Conservation (phyloP, 2,797 vertebrate species). For the Enteromius unitaeniatus region DNA sequence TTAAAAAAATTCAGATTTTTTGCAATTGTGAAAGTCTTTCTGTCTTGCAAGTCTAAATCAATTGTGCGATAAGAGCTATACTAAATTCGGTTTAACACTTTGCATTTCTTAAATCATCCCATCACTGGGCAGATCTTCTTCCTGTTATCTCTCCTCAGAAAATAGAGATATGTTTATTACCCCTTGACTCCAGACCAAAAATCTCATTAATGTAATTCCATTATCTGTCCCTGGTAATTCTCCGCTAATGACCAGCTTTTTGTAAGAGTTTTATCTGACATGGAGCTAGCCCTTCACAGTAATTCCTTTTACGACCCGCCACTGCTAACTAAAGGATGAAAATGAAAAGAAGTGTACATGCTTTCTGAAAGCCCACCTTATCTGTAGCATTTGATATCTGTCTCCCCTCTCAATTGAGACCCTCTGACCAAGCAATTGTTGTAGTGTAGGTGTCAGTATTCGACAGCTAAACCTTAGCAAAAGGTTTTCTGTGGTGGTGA, state of each 20-base stretch:
- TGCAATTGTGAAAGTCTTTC: background rate
- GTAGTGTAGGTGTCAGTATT: constrained; percentile 18
- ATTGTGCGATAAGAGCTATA: background rate
- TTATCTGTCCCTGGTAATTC: constrained; percentile 56
- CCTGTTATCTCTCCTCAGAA: constrained; percentile 17
- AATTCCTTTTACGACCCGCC: constrained; percentile 43
- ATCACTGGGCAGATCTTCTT: background rate
- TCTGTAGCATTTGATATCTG: constrained; percentile 16
- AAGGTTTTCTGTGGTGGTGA: constrained; percentile 12
- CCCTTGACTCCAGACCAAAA: constrained; percentile 46
- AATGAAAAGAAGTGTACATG: constrained; percentile 35
- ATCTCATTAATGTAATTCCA: constrained; percentile 57
- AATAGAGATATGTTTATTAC: constrained; percentile 52
- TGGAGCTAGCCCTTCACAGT: constrained; percentile 32
- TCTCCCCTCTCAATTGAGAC: constrained; percentile 18
- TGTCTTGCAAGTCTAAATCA: background rate
- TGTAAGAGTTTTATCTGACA: constrained; percentile 59
- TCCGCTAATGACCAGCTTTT: constrained; percentile 57
- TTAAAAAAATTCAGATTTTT: no score
- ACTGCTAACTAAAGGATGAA: constrained; percentile 43
- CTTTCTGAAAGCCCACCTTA: background rate
- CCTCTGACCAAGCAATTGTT: constrained; percentile 32
- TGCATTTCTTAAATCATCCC: background rate
- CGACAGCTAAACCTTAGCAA: background rate
- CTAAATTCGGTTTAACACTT: background rate